phyloP scores from a whole-genome alignment of 2,888 invertebrate genomes.

The Cataglyphis altisquamis region DNA sequence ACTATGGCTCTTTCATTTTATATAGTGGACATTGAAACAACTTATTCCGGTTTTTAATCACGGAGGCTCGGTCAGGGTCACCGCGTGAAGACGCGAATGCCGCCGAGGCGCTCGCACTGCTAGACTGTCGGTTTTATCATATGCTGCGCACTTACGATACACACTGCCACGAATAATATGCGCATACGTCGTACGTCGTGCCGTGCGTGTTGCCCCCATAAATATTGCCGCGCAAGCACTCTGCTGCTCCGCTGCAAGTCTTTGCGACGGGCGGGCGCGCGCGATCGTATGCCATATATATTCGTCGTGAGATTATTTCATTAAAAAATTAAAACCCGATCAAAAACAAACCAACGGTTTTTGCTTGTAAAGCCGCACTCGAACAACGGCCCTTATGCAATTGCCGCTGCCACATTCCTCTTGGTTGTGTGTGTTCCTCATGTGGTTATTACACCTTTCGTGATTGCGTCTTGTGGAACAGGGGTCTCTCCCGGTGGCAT shows the following conservation, averaged over 20 bases:
- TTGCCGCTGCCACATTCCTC: slow-evolving; percentile 74
- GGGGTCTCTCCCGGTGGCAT: slow-evolving; percentile 47
- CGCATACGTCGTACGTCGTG: slow-evolving; percentile 76
- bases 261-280: slow-evolving; percentile 18
- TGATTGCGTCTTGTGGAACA: slow-evolving; percentile 56
- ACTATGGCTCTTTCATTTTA: slow-evolving; percentile 85
- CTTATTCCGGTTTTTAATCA: slow-evolving; percentile 87
- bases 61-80: slow-evolving; percentile 85
- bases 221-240: slow-evolving; percentile 28
- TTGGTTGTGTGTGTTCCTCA: slow-evolving; percentile 66
- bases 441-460: slow-evolving; percentile 52
- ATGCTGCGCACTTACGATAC: slow-evolving; percentile 86
- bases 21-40: slow-evolving; percentile 86
- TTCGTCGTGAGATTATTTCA: slow-evolving; percentile 86
- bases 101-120: slow-evolving; percentile 86
- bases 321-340: slow-evolving; percentile 86
- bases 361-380: slow-evolving; percentile 83
- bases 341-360: slow-evolving; percentile 84
- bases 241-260: slow-evolving; percentile 15
- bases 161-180: slow-evolving; percentile 81
- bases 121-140: slow-evolving; percentile 86
- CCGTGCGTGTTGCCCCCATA: slow-evolving; percentile 54
- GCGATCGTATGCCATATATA: slow-evolving; percentile 77
- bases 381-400: slow-evolving; percentile 75
- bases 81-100: slow-evolving; percentile 84